Conservation (phyloP, 2,113 vertebrate genomes). For the Myrmophylax atrothorax region DNA sequence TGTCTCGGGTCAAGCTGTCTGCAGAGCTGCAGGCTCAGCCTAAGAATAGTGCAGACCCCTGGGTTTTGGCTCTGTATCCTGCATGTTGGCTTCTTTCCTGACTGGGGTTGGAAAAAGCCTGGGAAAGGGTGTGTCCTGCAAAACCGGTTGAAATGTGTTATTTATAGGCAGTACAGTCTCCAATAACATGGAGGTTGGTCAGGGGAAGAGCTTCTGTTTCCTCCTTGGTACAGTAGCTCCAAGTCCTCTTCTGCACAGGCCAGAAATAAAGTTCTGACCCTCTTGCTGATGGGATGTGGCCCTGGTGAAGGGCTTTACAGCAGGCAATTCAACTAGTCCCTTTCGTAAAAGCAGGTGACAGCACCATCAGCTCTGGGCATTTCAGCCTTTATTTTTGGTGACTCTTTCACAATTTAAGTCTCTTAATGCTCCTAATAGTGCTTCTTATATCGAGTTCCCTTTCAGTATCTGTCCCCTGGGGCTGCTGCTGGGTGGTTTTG, state of each 20-base stretch:
- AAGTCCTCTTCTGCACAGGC: neutral
- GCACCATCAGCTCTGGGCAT: no score
- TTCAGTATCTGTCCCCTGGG: neutral
- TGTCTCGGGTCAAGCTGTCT: neutral
- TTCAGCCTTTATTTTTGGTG: neutral
- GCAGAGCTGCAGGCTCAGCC: neutral
- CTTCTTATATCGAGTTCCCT: neutral
- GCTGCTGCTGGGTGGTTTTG: neutral
- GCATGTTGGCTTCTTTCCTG: constrained; percentile 47
- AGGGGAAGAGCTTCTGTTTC: neutral
- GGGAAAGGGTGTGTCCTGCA: constrained; percentile 30
- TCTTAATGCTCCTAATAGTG: fast-evolving
- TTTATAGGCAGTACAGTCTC: no score
- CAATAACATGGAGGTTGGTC: neutral
- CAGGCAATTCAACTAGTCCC: neutral
- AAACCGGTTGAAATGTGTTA: neutral
- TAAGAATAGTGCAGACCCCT: constrained; percentile 44
- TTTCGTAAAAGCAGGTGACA: neutral
- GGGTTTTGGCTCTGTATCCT: constrained; percentile 31
- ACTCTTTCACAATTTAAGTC: neutral
- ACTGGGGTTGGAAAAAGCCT: constrained; percentile 3
- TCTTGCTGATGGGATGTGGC: neutral
- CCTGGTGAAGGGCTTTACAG: neutral
- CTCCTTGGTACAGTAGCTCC: neutral
- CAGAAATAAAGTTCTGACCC: neutral